Base-by-base conservation (phyloP, 2,797 vertebrate genomes). In the Discoglossus pictus region DNA sequence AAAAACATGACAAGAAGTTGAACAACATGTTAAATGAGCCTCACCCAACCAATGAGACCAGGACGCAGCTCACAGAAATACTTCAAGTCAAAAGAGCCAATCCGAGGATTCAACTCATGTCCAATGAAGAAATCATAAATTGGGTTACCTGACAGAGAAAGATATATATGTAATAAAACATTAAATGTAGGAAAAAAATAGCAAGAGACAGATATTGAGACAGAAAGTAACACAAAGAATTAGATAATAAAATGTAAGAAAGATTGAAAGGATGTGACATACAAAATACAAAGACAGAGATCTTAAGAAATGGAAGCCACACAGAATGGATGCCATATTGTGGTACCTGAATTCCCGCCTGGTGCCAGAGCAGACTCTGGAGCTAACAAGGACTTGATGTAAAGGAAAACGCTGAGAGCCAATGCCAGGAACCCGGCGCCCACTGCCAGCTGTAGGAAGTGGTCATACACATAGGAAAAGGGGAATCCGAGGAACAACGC, bases 71-170 rank as follows among this genome's bases (percentile, higher is more conserved):
- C 93, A 58, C 92, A 97, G 83, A 96, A 96, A 79, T 93, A 96
- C 65, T 96, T 97, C 10, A 96, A 86, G 78, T 97, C 94, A 76
- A 97, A 95, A 70, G 74, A 75, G 68, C 89, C 83, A 5, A 95
- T 80, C 5, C 93, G 90, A 0, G 94, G 94, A 73, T 96, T 96
- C 44, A 96, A 83, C 76, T 96, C 94, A 5, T 92, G 90, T 58
- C 94, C 94, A 25, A 96, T 91, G 76, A 96, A 96, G 78, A 95
- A 95, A 76, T 96, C 94, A 24, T 97, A 96, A 6, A 95, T 54
- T 0, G 86, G 84, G 65, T 94, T 92, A 61, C 94, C 94, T 97
- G 15, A 25, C 12, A 20, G 2, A 35, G n/a, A 48, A 47, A 11
- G 4, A 50, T 25, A 10, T 2, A 12, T 21, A 36, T 15, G n/a